Evolutionary conservation across 2,888 invertebrate species (phyloP).

Genomic region (Aspidiotus destructor): DNA sequence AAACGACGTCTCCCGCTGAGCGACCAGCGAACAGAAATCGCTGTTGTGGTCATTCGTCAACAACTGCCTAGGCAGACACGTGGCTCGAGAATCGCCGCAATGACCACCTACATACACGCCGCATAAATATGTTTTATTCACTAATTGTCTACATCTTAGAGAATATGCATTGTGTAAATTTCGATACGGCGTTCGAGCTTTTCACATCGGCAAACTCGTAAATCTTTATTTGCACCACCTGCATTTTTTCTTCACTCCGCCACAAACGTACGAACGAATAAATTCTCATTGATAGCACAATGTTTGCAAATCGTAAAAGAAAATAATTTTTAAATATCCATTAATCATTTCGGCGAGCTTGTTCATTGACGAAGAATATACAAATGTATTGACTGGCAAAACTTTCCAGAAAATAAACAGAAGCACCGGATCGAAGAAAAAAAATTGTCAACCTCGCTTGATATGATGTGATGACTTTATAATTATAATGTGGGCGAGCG

Average conservation of each 20-base stretch:
- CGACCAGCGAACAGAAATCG: background rate
- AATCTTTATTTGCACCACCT: conserved; percentile 18
- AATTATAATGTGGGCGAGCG: too few species aligned
- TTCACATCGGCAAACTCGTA: background rate
- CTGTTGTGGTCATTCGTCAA: conserved; percentile 22
- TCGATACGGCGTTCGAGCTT: background rate
- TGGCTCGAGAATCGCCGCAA: conserved; percentile 3
- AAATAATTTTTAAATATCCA: background rate
- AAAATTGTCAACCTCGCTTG: too few species aligned
- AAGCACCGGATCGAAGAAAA: too few species aligned
- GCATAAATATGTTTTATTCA: conserved; percentile 1
- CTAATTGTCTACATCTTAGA: background rate
- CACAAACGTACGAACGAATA: background rate
- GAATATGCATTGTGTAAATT: background rate
- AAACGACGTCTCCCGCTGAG: conserved; percentile 1
- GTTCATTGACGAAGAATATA: too few species aligned
- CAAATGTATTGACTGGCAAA: too few species aligned
- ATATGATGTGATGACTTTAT: too few species aligned
- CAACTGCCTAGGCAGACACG: conserved; percentile 19
- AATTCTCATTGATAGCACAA: background rate
- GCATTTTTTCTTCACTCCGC: conserved; percentile 20
- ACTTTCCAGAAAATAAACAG: too few species aligned
- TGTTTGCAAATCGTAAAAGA: background rate
- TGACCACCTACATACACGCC: conserved; percentile 21
- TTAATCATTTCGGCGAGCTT: background rate